Evolutionary conservation across 2,888 invertebrate species (phyloP).

Genomic region (Zootermopsis nevadensis): DNA sequence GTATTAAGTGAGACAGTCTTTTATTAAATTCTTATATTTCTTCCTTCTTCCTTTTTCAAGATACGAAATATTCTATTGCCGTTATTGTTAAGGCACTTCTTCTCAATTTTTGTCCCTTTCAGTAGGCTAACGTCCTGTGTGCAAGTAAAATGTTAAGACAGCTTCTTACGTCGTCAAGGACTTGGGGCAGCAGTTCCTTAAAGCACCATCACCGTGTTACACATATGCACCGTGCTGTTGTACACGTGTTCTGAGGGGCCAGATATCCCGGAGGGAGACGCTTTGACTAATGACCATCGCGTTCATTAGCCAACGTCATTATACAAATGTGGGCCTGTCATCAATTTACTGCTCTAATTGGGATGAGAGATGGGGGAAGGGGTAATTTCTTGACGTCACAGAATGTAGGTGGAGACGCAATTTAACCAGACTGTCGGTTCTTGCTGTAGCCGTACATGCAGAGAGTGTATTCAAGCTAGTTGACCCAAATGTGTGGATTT

Average conservation of each 20-base stretch:
- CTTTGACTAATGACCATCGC: constrained; percentile 48
- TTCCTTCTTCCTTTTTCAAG: too few relatives aligned
- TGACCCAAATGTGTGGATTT: too few relatives aligned
- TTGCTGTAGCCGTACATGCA: not conserved
- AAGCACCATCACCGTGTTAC: not conserved
- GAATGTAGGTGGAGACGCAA: not conserved
- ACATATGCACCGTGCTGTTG: constrained; percentile 29
- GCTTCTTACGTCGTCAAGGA: too few relatives aligned
- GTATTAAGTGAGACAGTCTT: too few relatives aligned
- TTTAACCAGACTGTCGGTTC: not conserved
- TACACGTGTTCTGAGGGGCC: constrained; percentile 41
- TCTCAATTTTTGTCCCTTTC: too few relatives aligned
- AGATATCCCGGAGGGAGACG: not conserved
- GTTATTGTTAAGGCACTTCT: too few relatives aligned
- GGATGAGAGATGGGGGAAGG: not conserved
- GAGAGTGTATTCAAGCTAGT: too few relatives aligned
- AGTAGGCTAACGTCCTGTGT: too few relatives aligned
- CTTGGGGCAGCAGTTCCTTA: too few relatives aligned
- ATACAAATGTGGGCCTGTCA: constrained; percentile 43
- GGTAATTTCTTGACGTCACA: constrained; percentile 30
- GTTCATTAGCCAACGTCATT: constrained; percentile 46
- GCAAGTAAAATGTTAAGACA: too few relatives aligned
- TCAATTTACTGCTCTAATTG: constrained; percentile 47
- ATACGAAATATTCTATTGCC: too few relatives aligned
- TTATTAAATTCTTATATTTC: too few relatives aligned